These are phyloP conservation scores for Epinephelus fuscoguttatus DNA, from an alignment of 2,113 vertebrate genomes.

Conservation along the genomic window DNA sequence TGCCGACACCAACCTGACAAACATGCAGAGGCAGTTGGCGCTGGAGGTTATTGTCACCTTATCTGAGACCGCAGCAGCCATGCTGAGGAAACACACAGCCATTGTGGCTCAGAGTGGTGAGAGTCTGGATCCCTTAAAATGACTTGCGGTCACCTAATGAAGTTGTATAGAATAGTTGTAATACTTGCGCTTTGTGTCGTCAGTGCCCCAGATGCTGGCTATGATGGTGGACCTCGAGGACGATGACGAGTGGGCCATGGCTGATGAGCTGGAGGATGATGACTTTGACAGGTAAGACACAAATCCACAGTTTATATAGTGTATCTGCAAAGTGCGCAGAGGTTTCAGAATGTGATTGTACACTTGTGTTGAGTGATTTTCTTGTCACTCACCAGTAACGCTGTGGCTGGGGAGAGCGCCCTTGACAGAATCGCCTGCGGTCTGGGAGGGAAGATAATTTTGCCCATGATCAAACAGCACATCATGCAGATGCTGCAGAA, in stretches of 20 bases:
- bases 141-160: too few species aligned
- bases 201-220: slow-evolving; percentile 97
- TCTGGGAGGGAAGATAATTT: slow-evolving; percentile 95
- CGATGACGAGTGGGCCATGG: slow-evolving; percentile 97
- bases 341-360: neutral
- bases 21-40: slow-evolving; percentile 97
- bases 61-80: slow-evolving; percentile 97
- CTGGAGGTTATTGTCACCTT: slow-evolving; percentile 97
- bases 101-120: slow-evolving; percentile 96
- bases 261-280: slow-evolving; percentile 96
- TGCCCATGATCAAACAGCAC: slow-evolving; percentile 98
- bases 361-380: neutral
- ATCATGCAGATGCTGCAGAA: slow-evolving; percentile 99
- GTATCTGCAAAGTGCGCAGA: neutral
- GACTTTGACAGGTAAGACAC: slow-evolving; percentile 94
- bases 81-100: slow-evolving; percentile 95
- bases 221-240: slow-evolving; percentile 99
- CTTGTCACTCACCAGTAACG: slow-evolving; percentile 86
- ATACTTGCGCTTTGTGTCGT: neutral
- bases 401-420: slow-evolving; percentile 97
- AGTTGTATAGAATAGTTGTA: fast-evolving
- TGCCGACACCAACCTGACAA: slow-evolving; percentile 92
- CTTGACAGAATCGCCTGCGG: slow-evolving; percentile 97
- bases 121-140: slow-evolving; percentile 33
- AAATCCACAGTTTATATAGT: too few species aligned